These are phyloP conservation scores for Notodonta ziczac DNA, from an alignment of 2,888 invertebrate genomes.

Conservation along the genomic window DNA sequence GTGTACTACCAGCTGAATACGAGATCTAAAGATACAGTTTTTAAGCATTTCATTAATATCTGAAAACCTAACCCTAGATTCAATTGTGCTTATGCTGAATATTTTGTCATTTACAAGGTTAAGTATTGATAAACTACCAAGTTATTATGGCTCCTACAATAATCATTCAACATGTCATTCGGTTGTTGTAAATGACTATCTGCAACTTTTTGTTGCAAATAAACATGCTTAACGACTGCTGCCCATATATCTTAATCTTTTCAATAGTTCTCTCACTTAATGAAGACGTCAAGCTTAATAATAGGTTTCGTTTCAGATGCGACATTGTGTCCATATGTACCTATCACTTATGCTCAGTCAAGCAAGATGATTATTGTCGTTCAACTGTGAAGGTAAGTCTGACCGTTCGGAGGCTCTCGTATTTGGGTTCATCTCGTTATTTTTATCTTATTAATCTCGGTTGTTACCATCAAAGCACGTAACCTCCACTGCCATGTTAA, in stretches of 20 bases:
- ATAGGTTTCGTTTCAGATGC: slow-evolving; percentile 15
- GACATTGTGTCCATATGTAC: slow-evolving; percentile 15
- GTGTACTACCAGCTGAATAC: not conserved
- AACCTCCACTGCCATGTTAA: slow-evolving; percentile 7
- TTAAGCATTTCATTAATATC: too few relatives aligned
- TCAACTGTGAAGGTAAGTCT: slow-evolving; percentile 25
- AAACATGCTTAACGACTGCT: slow-evolving; percentile 11
- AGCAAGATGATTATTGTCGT: slow-evolving; percentile 18
- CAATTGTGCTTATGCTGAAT: too few relatives aligned
- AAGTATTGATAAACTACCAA: not conserved
- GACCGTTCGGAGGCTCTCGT: slow-evolving; percentile 12
- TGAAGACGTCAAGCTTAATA: slow-evolving; percentile 26
- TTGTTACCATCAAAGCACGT: slow-evolving; percentile 13
- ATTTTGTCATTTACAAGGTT: not conserved
- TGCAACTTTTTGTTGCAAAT: slow-evolving; percentile 11
- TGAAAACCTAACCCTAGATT: too few relatives aligned
- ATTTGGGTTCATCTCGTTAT: slow-evolving; percentile 38
- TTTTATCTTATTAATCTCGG: slow-evolving; percentile 35
- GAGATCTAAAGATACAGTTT: too few relatives aligned
- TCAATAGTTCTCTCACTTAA: slow-evolving; percentile 26
- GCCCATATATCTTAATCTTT: slow-evolving; percentile 9
- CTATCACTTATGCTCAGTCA: slow-evolving; percentile 12
- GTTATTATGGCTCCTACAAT: not conserved
- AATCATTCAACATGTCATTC: not conserved
- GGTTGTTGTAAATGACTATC: not conserved